Conservation (phyloP, 2,113 vertebrate species). For the Corydoras maculifer region DNA sequence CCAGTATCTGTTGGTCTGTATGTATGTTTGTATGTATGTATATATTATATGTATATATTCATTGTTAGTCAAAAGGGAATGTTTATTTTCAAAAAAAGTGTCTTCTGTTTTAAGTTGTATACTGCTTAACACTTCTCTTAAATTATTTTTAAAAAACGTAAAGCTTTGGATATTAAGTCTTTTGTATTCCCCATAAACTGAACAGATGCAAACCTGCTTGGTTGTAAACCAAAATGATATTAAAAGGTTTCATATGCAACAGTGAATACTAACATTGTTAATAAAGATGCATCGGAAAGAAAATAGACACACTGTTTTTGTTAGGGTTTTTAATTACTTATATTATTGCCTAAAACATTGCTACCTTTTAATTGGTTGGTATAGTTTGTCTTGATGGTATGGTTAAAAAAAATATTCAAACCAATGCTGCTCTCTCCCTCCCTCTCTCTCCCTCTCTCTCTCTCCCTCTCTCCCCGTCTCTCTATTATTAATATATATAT, state of each 20-base stretch:
- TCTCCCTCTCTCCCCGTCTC: too few species aligned
- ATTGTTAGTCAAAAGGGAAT: conserved; percentile 65
- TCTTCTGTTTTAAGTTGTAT: conserved; percentile 24
- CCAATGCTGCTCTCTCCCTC: too few species aligned
- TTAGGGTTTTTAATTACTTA: background rate
- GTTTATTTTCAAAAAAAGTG: conserved; percentile 52
- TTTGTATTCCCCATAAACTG: conserved; percentile 8
- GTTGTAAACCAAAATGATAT: background rate
- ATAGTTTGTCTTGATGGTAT: too few species aligned
- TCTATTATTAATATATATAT: too few species aligned
- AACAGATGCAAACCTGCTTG: background rate
- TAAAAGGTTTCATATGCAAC: conserved; percentile 10
- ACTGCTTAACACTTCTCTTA: conserved; percentile 32
- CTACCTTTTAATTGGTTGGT: background rate
- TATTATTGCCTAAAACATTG: conserved; percentile 12
- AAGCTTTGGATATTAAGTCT: conserved; percentile 6
- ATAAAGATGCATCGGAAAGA: background rate
- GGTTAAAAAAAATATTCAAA: too few species aligned
- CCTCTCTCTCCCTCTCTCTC: too few species aligned
- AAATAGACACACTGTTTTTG: background rate
- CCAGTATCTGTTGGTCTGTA: conserved; percentile 43
- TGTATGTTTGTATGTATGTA: conserved; percentile 42
- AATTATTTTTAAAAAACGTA: conserved; percentile 19
- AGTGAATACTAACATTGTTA: conserved; percentile 35
- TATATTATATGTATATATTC: conserved; percentile 63